Base-by-base conservation (phyloP, 2,113 vertebrate genomes). In the Pipa parva region DNA sequence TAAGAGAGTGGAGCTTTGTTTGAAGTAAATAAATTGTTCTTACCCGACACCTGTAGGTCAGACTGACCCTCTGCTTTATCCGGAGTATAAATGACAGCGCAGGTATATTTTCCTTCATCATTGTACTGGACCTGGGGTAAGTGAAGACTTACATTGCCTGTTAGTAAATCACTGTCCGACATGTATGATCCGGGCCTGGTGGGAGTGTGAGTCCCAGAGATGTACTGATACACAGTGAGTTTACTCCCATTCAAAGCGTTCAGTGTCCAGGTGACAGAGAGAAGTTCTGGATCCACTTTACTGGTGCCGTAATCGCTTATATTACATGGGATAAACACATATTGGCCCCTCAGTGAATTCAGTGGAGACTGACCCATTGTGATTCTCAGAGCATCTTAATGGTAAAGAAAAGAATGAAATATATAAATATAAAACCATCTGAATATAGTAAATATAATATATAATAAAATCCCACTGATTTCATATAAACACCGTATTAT, bases 101-200 rank as follows among this genome's bases (percentile, higher is more conserved):
- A 57, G 31, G 18, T 68, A 1, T 27, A 64, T 28, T 18, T 59
- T 52, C 54, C 60, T 2, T 24, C 74, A 63, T 78, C 18, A 2
- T 65, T 29, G 62, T 69, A n/a, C 36, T 78, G 56, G 59, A 59
- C 59, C 15, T 73, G 28, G 26, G 37, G 18, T 45, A 80, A 26
- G 39, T 69, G 51, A 28, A 73, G 59, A 17, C 26, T 10, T 18
- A 29, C 21, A 2, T 24, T 75, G 54, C 56, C 56, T 49, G 29
- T 64, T 63, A 22, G 18, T n/a, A 70, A 50, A 9, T 73, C 9
- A 11, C 3, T 25, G 4, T 7, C 13, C 56, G 3, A 24, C 1
- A 39, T 1, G 0, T 9, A 20, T 25, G 26, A 7, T 31, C 49
- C 67, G 20, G 0, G 1, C 46, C 56, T 28, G 21, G 17, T 5